Conservation (phyloP, 2,888 invertebrate species). For the Tuberolachnus salignus region DNA sequence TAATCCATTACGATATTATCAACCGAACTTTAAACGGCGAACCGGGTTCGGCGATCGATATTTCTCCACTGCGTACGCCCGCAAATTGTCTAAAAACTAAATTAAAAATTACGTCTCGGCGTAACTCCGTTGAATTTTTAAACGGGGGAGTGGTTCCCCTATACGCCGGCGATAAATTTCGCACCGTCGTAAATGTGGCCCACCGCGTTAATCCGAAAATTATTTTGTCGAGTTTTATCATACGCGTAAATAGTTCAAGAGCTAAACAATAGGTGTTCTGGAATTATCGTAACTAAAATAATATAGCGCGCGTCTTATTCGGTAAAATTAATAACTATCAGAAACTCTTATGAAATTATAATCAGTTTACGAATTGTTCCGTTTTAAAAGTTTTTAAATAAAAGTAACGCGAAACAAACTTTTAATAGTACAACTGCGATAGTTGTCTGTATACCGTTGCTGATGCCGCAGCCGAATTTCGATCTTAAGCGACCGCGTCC, state of each 20-base stretch:
- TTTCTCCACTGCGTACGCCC: no score
- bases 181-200: background rate
- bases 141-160: background rate
- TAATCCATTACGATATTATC: no score
- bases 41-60: no score
- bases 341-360: background rate
- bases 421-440: no score
- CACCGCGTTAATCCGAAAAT: background rate
- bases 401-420: background rate
- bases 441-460: no score
- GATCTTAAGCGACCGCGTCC: no score
- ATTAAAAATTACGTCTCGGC: no score
- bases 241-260: constrained; percentile 3
- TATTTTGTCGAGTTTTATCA: constrained; percentile 10
- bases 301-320: background rate
- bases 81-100: background rate
- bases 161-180: constrained; percentile 3
- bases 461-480: no score
- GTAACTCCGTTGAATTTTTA: background rate
- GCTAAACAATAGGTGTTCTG: constrained; percentile 7
- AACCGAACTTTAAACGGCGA: no score
- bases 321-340: background rate
- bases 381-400: background rate
- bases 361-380: background rate
- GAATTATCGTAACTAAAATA: background rate